Conservation (phyloP, 2,888 invertebrate species). For the Ceramica pisi region DNA sequence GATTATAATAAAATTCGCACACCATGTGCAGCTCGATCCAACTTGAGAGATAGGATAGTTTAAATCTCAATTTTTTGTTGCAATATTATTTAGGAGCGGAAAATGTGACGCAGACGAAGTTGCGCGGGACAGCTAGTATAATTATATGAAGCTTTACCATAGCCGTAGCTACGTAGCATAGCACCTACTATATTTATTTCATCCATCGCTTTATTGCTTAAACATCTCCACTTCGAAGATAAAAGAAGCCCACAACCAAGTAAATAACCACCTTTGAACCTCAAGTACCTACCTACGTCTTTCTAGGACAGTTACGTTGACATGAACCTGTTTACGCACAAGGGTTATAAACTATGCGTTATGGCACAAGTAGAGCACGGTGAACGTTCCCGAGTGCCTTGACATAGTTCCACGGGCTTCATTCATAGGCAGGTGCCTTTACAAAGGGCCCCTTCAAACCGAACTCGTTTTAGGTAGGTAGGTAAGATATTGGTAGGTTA, state of each 20-base stretch:
- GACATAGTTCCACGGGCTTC: constrained; percentile 75
- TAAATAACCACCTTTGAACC: background rate
- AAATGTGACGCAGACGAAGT: no score
- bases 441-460: constrained; percentile 34
- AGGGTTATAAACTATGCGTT: constrained; percentile 15
- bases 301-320: constrained; percentile 31
- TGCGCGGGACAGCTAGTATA: no score
- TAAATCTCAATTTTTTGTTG: no score
- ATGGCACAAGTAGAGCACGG: constrained; percentile 59
- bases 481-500: background rate
- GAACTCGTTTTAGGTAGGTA: constrained; percentile 48
- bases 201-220: background rate
- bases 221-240: background rate
- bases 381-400: constrained; percentile 83
- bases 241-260: background rate
- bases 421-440: constrained; percentile 60
- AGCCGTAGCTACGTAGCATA: no score
- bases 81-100: no score
- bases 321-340: constrained; percentile 42
- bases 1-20: no score
- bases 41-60: no score
- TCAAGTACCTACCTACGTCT: background rate
- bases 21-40: no score
- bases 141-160: no score
- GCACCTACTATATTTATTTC: background rate